phyloP scores from a whole-genome alignment of 2,113 vertebrate species.

The Jaculus jaculus region DNA sequence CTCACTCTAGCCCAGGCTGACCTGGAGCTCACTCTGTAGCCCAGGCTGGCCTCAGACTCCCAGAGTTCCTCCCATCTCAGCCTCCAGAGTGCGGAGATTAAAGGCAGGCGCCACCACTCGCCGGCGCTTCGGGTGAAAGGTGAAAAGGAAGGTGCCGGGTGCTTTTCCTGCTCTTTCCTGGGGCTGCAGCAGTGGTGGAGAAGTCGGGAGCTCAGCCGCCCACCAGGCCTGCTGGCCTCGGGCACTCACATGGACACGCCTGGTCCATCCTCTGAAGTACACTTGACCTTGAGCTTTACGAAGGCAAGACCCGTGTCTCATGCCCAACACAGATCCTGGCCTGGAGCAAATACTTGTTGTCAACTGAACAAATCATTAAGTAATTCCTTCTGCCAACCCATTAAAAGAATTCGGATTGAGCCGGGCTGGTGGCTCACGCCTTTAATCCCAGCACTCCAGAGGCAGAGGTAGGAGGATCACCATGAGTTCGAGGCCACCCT shows the following conservation, averaged over 20 bases:
- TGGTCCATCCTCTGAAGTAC: background rate
- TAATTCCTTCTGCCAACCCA: background rate
- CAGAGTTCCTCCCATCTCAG: no score
- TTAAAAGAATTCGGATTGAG: no score
- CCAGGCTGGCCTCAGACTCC: no score
- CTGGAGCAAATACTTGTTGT: background rate
- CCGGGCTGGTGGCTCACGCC: no score
- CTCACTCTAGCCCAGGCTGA: no score
- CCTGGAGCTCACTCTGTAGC: no score
- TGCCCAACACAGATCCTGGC: background rate
- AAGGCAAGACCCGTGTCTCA: background rate
- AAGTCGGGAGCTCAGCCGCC: background rate
- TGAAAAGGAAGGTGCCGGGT: background rate
- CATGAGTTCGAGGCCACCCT: no score
- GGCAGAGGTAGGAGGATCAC: no score
- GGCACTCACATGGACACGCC: background rate
- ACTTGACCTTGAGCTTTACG: slow-evolving; percentile 46
- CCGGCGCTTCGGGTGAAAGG: background rate
- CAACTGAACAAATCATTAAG: slow-evolving; percentile 40
- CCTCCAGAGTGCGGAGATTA: no score
- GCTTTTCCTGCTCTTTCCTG: no score
- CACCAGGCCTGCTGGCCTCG: background rate
- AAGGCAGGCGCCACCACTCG: no score
- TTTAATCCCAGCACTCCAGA: no score
- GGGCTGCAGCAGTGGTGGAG: background rate